phyloP scores from a whole-genome alignment of 2,888 invertebrate genomes.

The Trypoxylon attenuatum region DNA sequence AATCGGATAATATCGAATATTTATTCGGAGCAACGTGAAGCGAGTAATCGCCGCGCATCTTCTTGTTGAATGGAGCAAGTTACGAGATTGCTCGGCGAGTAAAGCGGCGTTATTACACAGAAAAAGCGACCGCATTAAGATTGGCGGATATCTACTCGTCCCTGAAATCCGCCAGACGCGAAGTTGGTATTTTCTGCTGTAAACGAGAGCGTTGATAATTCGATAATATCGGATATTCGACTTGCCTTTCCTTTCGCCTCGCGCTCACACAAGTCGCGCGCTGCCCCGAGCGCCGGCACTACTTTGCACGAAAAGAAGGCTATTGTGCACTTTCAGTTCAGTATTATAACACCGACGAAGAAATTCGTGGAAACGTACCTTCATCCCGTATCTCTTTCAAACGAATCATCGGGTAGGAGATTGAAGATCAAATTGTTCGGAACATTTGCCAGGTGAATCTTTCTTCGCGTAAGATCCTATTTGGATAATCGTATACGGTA shows the following conservation, averaged over 20 bases:
- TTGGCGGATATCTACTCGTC: conserved; percentile 8
- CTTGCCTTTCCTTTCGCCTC: no score
- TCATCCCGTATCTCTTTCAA: no score
- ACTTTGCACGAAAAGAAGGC: conserved; percentile 20
- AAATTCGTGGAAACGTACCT: conserved; percentile 12
- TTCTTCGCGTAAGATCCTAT: no score
- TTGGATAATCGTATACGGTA: no score
- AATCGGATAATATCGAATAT: conserved; percentile 35
- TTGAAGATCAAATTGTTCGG: no score
- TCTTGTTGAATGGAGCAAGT: no score
- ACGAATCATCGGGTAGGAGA: no score
- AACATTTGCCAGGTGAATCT: no score
- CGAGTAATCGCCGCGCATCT: no score
- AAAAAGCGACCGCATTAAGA: conserved; percentile 8
- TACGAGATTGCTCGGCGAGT: no score
- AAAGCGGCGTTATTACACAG: conserved; percentile 11
- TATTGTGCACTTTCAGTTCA: conserved; percentile 18
- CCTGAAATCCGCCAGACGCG: conserved; percentile 6
- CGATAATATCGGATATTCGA: conserved; percentile 38
- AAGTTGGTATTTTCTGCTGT: conserved; percentile 33
- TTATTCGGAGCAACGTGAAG: no score
- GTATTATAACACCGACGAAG: conserved; percentile 19
- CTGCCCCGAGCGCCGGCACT: conserved; percentile 13
- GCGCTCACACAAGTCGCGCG: conserved; percentile 26
- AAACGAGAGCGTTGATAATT: conserved; percentile 42